Conservation (phyloP, 2,113 vertebrate species). For the Hippocampus abdominalis region DNA sequence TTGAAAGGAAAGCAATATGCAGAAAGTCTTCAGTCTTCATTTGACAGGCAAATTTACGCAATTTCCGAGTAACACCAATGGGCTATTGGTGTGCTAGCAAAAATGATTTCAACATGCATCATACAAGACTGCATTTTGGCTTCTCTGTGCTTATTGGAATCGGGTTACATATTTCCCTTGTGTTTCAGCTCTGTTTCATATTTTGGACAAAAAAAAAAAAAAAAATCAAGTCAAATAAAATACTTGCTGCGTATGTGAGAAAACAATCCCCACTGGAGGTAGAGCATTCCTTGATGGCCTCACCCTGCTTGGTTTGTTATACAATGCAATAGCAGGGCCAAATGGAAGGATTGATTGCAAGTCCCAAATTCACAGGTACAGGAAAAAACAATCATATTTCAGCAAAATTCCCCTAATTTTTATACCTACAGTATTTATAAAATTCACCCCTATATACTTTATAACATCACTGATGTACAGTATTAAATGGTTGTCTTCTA, state of each 20-base stretch:
- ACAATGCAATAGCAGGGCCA: constrained; percentile 55
- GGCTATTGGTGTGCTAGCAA: constrained; percentile 59
- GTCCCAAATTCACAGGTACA: constrained; percentile 29
- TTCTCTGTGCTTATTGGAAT: constrained; percentile 64
- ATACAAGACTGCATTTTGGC: constrained; percentile 35
- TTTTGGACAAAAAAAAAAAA: constrained; percentile 45
- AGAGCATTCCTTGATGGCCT: constrained; percentile 47
- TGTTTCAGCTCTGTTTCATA: constrained; percentile 63
- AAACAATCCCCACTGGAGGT: constrained; percentile 44
- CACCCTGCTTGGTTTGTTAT: constrained; percentile 52
- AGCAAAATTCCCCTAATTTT: not conserved
- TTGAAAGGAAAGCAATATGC: constrained; percentile 34
- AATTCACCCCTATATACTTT: no score
- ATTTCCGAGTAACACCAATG: constrained; percentile 50
- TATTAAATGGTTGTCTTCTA: not conserved
- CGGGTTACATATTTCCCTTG: constrained; percentile 63
- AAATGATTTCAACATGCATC: constrained; percentile 49
- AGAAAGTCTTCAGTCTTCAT: constrained; percentile 59
- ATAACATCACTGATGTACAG: not conserved
- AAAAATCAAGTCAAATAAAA: not conserved
- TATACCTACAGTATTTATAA: not conserved
- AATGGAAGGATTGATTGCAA: constrained; percentile 43
- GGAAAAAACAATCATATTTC: not conserved
- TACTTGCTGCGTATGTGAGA: constrained; percentile 30
- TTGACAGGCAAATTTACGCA: constrained; percentile 57